phyloP scores from a whole-genome alignment of 2,113 vertebrate genomes.

The Chascanopsetta lugubris region DNA sequence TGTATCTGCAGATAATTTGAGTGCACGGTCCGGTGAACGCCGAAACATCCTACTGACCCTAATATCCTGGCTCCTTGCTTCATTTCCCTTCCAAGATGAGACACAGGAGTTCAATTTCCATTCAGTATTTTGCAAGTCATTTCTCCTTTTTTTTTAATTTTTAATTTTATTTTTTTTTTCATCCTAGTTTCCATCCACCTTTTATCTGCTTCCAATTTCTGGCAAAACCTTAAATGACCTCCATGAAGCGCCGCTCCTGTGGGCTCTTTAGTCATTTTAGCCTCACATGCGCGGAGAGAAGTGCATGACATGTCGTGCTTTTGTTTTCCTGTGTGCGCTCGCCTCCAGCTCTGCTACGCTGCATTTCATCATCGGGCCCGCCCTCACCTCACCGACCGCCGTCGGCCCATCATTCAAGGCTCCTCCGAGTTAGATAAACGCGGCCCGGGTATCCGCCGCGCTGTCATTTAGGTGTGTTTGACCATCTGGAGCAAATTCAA shows the following conservation, averaged over 20 bases:
- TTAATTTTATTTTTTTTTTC: neutral
- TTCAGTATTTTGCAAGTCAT: neutral
- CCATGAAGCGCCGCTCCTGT: constrained; percentile 9
- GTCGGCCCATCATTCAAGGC: constrained; percentile 7
- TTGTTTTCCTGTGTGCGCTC: constrained; percentile 34
- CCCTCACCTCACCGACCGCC: constrained; percentile 15
- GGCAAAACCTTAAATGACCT: constrained; percentile 30
- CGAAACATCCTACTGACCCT: constrained; percentile 3
- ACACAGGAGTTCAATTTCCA: neutral
- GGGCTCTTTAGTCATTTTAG: constrained; percentile 15
- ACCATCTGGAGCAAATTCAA: constrained; percentile 69
- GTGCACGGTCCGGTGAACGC: neutral
- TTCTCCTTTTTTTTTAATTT: neutral
- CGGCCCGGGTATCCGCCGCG: constrained; percentile 32
- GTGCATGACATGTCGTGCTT: constrained; percentile 22
- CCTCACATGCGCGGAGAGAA: constrained; percentile 18
- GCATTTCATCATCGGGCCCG: constrained; percentile 40
- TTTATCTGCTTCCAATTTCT: neutral
- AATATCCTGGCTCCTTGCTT: neutral
- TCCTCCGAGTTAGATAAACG: constrained; percentile 56
- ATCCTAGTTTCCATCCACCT: neutral
- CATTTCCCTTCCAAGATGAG: neutral
- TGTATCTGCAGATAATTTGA: neutral
- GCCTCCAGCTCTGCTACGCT: constrained; percentile 30
- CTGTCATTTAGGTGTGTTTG: constrained; percentile 72